phyloP scores from a whole-genome alignment of 2,113 vertebrate genomes.

The Meriones unguiculatus region DNA sequence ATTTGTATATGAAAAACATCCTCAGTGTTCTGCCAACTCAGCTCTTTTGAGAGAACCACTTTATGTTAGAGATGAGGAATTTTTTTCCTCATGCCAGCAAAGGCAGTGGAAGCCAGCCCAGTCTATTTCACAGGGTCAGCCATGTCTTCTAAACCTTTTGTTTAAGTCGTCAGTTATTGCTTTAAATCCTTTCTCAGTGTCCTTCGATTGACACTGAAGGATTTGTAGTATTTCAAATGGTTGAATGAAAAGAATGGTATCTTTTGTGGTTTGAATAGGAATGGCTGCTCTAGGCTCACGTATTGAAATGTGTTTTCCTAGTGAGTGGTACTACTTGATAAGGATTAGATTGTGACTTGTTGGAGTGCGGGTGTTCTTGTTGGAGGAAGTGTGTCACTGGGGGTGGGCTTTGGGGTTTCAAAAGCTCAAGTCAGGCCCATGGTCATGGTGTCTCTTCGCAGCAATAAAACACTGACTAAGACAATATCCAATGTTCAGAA shows the following conservation, averaged over 20 bases:
- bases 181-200: neutral
- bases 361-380: neutral
- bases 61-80: neutral
- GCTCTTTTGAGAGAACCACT: conserved; percentile 40
- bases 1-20: conserved; percentile 41
- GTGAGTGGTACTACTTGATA: neutral
- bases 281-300: neutral
- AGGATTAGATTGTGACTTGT: neutral
- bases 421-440: neutral
- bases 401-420: neutral
- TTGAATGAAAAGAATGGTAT: neutral
- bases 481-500: neutral
- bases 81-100: neutral
- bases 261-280: neutral
- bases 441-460: neutral
- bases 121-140: neutral
- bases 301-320: neutral
- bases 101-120: neutral
- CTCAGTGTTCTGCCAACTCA: conserved; percentile 32
- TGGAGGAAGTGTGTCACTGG: neutral
- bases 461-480: neutral
- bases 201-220: neutral
- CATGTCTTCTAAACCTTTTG: neutral
- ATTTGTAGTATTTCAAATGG: neutral
- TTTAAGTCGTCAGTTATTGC: neutral